phyloP scores from a whole-genome alignment of 2,113 vertebrate species.

The Peucedramus taeniatus region DNA sequence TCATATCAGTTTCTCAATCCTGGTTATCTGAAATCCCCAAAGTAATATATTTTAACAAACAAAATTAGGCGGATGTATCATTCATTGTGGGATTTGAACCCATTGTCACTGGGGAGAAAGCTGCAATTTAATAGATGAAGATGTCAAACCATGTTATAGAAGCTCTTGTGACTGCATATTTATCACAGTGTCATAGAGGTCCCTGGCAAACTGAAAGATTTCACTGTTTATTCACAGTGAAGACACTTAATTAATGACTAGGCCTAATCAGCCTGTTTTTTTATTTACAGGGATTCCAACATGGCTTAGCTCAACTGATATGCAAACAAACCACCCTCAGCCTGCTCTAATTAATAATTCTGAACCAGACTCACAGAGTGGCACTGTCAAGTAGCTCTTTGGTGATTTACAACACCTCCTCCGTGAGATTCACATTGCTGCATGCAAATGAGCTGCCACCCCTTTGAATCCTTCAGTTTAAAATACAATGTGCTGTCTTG shows the following conservation, averaged over 20 bases:
- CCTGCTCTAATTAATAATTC: slow-evolving; percentile 76
- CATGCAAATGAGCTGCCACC: slow-evolving; percentile 72
- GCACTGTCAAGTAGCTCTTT: slow-evolving; percentile 57
- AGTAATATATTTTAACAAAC: slow-evolving; percentile 24
- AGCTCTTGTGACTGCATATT: slow-evolving; percentile 58
- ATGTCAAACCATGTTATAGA: slow-evolving; percentile 57
- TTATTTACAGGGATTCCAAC: slow-evolving; percentile 75
- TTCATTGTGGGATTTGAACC: slow-evolving; percentile 23
- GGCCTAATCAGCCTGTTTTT: slow-evolving; percentile 74
- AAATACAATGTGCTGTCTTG: slow-evolving; percentile 15
- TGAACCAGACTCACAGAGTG: slow-evolving; percentile 54
- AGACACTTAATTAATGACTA: slow-evolving; percentile 80
- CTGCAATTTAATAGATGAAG: slow-evolving; percentile 66
- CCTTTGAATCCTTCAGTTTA: slow-evolving; percentile 48
- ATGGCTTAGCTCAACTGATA: slow-evolving; percentile 68
- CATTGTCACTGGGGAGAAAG: slow-evolving; percentile 36
- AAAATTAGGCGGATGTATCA: slow-evolving; percentile 19
- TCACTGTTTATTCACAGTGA: slow-evolving; percentile 72
- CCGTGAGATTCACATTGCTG: slow-evolving; percentile 37
- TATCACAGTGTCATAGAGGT: slow-evolving; percentile 56
- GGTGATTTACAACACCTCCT: slow-evolving; percentile 71
- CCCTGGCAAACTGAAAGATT: slow-evolving; percentile 53
- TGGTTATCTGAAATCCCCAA: slow-evolving; percentile 16
- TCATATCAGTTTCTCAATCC: neutral
- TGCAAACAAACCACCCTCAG: slow-evolving; percentile 72